These are phyloP conservation scores for Eulemur rufifrons DNA, from an alignment of 2,113 vertebrate species.

Conservation along the genomic window DNA sequence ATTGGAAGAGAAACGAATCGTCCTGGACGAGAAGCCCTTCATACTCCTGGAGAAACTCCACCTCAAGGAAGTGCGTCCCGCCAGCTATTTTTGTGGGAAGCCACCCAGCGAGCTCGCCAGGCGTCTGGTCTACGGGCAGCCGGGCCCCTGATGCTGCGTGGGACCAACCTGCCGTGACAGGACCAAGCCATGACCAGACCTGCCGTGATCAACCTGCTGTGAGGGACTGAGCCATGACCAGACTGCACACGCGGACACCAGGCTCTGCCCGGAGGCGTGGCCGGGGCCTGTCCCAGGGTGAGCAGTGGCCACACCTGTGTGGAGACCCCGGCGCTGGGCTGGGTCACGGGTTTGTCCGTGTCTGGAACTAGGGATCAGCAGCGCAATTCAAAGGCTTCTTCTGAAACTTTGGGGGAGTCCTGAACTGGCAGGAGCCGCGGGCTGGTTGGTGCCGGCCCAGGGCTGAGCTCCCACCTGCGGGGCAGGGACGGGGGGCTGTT, in stretches of 20 bases:
- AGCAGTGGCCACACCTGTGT: not conserved
- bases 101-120: not conserved
- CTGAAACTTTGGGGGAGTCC: not conserved
- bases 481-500: no score
- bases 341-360: not conserved
- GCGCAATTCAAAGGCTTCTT: not conserved
- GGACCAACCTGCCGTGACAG: not conserved
- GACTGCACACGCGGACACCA: not conserved
- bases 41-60: not conserved
- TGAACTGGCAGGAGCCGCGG: not conserved
- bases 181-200: not conserved
- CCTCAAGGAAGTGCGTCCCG: not conserved
- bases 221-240: not conserved
- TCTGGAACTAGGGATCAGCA: not conserved
- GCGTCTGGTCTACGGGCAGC: not conserved
- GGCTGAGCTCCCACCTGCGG: not conserved
- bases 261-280: rapidly evolving
- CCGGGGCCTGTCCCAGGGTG: not conserved
- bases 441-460: not conserved
- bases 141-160: rapidly evolving
- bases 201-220: rapidly evolving
- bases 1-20: not conserved
- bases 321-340: rapidly evolving
- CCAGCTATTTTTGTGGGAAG: not conserved
- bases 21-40: no score